Conservation (phyloP, 2,113 vertebrate species). For the Actenoides lindsayi region DNA sequence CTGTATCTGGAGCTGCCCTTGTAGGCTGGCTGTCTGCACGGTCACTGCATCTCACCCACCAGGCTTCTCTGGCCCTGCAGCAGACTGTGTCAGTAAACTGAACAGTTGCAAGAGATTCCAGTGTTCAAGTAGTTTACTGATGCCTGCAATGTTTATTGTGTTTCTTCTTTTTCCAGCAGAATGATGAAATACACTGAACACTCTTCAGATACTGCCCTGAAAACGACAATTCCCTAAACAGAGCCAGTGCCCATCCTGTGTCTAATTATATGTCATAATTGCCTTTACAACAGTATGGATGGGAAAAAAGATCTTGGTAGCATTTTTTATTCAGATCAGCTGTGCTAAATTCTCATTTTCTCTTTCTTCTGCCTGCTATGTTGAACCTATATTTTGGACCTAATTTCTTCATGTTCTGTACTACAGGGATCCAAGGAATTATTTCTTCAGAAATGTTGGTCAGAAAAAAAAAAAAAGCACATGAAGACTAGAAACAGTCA, state of each 20-base stretch:
- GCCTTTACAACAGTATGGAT: neutral
- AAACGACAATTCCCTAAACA: neutral
- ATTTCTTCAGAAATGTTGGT: neutral
- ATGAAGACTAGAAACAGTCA: neutral
- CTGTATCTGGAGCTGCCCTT: neutral
- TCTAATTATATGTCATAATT: neutral
- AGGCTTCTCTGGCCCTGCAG: neutral
- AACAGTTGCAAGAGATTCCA: neutral
- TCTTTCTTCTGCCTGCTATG: neutral
- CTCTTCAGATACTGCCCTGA: neutral
- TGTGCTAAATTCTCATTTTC: neutral
- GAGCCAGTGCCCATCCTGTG: neutral
- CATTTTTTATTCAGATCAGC: neutral
- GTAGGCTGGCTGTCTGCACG: neutral
- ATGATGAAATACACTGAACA: neutral
- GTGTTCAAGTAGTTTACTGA: neutral
- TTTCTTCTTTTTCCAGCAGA: neutral
- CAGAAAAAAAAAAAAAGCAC: neutral
- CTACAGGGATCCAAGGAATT: neutral
- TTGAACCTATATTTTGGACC: neutral
- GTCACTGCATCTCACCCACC: fast-evolving
- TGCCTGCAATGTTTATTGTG: neutral
- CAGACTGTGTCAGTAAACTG: neutral
- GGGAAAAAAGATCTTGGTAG: neutral
- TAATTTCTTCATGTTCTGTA: neutral